A percentile compares a stretch with the other conserved stretches of the same genome.
These are phyloP conservation scores for Rhinoptilus africanus DNA, from an alignment of 2,113 vertebrate genomes.

Conservation along the genomic window DNA sequence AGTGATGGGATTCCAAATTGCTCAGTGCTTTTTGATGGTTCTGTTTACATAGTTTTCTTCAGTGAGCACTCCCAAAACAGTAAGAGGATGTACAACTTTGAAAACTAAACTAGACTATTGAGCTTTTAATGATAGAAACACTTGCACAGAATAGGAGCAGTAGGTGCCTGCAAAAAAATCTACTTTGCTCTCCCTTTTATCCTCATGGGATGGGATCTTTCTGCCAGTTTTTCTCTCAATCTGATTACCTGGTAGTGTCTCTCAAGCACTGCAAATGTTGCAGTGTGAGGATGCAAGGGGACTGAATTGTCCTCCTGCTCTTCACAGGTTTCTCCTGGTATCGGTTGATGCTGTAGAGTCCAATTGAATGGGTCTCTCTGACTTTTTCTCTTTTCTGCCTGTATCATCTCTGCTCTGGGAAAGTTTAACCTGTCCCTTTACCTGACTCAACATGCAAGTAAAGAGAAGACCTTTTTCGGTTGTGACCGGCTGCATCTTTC, in stretches of 20 bases:
- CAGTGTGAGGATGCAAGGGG: rapidly evolving
- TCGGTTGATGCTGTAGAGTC: not conserved
- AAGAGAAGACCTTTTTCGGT: not conserved
- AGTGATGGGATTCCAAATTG: not conserved
- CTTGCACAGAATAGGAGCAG: not conserved
- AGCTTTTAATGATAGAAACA: not conserved
- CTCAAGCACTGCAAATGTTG: not conserved
- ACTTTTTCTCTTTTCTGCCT: not conserved
- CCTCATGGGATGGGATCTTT: not conserved
- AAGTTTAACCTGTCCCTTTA: not conserved
- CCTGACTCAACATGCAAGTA: not conserved
- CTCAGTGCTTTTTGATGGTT: not conserved
- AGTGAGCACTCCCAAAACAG: not conserved
- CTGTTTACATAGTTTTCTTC: not conserved
- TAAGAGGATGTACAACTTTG: not conserved
- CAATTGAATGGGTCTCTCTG: rapidly evolving
- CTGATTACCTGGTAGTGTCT: not conserved
- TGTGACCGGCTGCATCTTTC: not conserved
- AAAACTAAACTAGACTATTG: not conserved
- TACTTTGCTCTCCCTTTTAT: not conserved
- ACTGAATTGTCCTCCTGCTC: not conserved
- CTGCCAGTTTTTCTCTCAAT: not conserved
- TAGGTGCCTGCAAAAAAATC: not conserved
- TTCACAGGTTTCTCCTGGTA: not conserved
- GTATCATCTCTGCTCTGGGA: not conserved